Evolutionary conservation across 2,113 vertebrate genomes (phyloP).

Genomic region (Rhizomys pruinosus): DNA sequence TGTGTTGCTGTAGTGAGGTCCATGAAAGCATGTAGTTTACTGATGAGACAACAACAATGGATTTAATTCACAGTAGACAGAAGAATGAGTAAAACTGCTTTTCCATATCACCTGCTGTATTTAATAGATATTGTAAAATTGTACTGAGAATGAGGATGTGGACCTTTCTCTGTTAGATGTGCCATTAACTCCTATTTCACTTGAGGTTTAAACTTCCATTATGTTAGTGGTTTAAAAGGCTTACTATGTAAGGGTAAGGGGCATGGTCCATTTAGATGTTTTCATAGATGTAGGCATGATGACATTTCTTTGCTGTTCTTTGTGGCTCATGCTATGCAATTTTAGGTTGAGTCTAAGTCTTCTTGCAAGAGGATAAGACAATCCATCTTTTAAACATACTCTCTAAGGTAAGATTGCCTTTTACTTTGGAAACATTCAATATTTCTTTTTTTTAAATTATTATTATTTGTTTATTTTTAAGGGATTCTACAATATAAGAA

Average conservation of each 20-base stretch:
- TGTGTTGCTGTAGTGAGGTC: neutral
- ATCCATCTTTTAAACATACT: neutral
- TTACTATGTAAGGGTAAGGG: conserved; percentile 4
- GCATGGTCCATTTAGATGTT: neutral
- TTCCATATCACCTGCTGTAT: conserved; percentile 44
- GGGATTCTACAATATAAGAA: no score
- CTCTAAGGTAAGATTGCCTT: conserved; percentile 47
- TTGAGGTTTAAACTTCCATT: conserved; percentile 36
- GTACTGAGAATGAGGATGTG: neutral
- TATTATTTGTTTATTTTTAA: no score
- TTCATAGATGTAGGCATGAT: neutral
- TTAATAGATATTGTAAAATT: conserved; percentile 46
- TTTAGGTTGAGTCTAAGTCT: neutral
- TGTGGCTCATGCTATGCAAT: conserved; percentile 15
- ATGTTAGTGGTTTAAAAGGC: neutral
- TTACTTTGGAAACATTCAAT: conserved; percentile 63
- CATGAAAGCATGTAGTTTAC: neutral
- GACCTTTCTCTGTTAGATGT: conserved; percentile 48
- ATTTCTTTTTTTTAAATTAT: no score
- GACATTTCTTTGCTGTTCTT: conserved; percentile 20
- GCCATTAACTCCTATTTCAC: neutral
- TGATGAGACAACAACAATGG: neutral
- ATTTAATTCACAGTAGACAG: neutral
- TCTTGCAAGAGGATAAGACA: neutral
- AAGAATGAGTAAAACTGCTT: conserved; percentile 29